Evolutionary conservation across 1,140 invertebrate species (phyloP).

Genomic region (Heliconius nattereri): DNA sequence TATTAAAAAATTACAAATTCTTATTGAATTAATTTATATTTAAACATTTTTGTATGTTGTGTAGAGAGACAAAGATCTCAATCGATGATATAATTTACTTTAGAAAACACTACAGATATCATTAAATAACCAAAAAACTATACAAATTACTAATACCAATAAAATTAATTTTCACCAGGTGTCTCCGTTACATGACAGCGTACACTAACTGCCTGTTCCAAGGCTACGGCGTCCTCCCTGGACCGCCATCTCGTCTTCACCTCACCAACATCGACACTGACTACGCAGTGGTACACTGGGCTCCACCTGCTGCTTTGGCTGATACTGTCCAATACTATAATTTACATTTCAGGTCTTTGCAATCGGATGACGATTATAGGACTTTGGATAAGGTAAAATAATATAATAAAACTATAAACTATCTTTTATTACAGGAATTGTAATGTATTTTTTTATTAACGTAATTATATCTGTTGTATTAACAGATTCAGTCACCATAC

Average conservation of each 20-base stretch:
- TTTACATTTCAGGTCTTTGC: constrained; percentile 84
- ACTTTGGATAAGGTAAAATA: constrained; percentile 74
- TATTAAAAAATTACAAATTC: no score
- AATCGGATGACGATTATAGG: constrained; percentile 79
- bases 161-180: constrained; percentile 77
- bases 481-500: constrained; percentile 85
- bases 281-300: constrained; percentile 91
- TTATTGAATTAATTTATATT: no score
- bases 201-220: constrained; percentile 91
- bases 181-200: constrained; percentile 89
- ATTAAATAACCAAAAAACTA: no score
- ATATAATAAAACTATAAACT: no score
- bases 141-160: no score
- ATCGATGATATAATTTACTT: no score
- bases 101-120: no score
- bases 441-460: no score
- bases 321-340: constrained; percentile 88
- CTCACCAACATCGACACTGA: constrained; percentile 87
- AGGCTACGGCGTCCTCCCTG: constrained; percentile 90
- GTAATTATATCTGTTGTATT: background rate
- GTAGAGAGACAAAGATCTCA: no score
- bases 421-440: no score
- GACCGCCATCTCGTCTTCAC: constrained; percentile 84
- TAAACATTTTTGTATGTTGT: background rate
- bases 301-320: constrained; percentile 84